phyloP scores from a whole-genome alignment of 1,140 invertebrate species.

The Holotrichia oblita region DNA sequence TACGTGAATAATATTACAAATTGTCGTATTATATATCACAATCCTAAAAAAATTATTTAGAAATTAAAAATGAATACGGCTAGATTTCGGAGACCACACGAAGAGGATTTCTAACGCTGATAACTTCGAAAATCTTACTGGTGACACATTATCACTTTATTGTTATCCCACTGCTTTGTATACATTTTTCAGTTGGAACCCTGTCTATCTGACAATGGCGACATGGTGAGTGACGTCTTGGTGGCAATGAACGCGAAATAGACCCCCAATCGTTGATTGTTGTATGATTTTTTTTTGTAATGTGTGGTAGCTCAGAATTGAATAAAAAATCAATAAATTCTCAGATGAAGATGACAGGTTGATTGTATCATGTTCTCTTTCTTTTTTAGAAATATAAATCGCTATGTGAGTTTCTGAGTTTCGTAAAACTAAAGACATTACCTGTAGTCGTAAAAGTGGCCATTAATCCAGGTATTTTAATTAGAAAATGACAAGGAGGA shows the following conservation, averaged over 20 bases:
- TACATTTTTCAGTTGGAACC: background rate
- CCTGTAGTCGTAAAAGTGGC: no score
- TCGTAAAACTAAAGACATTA: no score
- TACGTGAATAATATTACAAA: no score
- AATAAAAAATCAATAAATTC: constrained; percentile 10
- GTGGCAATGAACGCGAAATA: background rate
- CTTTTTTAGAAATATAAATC: background rate
- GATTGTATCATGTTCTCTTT: background rate
- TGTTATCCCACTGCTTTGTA: background rate
- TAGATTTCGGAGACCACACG: background rate
- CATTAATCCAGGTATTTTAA: no score
- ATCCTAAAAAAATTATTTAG: no score
- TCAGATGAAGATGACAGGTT: background rate
- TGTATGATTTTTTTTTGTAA: background rate
- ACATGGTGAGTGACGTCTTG: background rate
- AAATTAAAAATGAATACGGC: no score
- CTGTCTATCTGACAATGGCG: background rate
- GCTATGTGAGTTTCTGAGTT: background rate
- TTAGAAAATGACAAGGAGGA: no score
- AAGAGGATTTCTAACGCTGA: background rate
- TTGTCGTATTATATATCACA: no score
- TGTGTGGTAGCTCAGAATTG: background rate
- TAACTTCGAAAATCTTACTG: background rate
- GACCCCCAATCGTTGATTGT: background rate
- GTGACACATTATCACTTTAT: constrained; percentile 17